A percentile compares a stretch with the other conserved stretches of the same genome.
These are phyloP conservation scores for Hipparchia sbordonii DNA, from an alignment of 2,888 invertebrate genomes.

Conservation along the genomic window DNA sequence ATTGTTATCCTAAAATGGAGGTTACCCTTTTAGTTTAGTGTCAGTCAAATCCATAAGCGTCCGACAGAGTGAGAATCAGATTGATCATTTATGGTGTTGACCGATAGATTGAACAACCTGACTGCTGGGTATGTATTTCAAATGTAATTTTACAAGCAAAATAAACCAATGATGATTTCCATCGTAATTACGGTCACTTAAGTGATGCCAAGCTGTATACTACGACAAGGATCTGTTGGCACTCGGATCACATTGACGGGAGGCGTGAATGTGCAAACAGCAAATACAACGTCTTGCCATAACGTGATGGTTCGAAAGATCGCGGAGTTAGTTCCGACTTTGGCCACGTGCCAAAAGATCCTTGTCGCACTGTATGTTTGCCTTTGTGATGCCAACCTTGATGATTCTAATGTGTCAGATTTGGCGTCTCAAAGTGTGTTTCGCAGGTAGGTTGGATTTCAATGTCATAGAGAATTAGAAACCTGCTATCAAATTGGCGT, in stretches of 20 bases:
- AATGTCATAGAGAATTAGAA: not conserved
- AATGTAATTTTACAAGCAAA: not conserved
- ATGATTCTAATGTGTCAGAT: not conserved
- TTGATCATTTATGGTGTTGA: not conserved
- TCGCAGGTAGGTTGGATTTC: not conserved
- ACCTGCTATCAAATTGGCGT: slow-evolving; percentile 44
- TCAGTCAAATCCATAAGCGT: not conserved
- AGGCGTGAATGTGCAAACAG: too few relatives aligned
- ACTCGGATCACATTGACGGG: too few relatives aligned
- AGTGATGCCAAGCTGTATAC: not conserved
- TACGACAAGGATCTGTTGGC: too few relatives aligned
- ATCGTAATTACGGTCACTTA: not conserved
- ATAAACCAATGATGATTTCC: too few relatives aligned
- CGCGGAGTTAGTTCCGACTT: too few relatives aligned
- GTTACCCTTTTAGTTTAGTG: not conserved
- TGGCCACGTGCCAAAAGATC: too few relatives aligned
- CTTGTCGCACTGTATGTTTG: too few relatives aligned
- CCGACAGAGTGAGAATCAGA: not conserved
- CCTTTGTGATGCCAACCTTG: not conserved
- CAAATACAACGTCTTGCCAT: too few relatives aligned
- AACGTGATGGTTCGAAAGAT: too few relatives aligned
- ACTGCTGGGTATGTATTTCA: not conserved
- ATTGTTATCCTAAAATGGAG: not conserved
- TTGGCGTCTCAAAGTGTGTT: not conserved
- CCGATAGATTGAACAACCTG: not conserved